Conservation (phyloP, 1,140 invertebrate genomes). For the Acromyrmex heyeri region DNA sequence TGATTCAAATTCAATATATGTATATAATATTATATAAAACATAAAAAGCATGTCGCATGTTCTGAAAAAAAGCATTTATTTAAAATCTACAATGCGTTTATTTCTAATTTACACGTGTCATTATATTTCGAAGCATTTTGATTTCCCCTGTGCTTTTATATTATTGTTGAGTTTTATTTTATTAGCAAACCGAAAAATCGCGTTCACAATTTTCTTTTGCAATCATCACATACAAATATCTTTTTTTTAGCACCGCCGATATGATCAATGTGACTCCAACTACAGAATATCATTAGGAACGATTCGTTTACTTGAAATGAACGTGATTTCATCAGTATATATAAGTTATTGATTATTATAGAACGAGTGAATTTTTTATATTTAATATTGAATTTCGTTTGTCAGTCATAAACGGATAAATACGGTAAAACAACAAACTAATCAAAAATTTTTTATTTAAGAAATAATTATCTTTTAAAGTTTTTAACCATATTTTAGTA, state of each 20-base stretch:
- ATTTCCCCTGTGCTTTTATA: slow-evolving; percentile 32
- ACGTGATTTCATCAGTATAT: slow-evolving; percentile 8
- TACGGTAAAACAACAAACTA: slow-evolving; percentile 10
- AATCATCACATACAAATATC: slow-evolving; percentile 39
- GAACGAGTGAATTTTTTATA: not conserved
- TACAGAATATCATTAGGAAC: slow-evolving; percentile 88
- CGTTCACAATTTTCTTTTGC: slow-evolving; percentile 58
- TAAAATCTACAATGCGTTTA: not conserved
- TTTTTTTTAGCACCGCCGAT: slow-evolving; percentile 90
- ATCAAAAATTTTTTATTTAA: slow-evolving; percentile 22
- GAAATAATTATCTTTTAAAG: slow-evolving; percentile 18
- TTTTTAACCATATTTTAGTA: slow-evolving; percentile 26
- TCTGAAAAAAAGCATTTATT: not conserved
- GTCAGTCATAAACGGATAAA: not conserved
- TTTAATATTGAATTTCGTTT: slow-evolving; percentile 5
- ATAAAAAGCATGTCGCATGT: slow-evolving; percentile 52
- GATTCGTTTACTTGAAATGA: slow-evolving; percentile 46
- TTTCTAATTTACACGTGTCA: slow-evolving; percentile 13
- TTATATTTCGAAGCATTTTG: slow-evolving; percentile 32
- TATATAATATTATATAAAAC: slow-evolving; percentile 13
- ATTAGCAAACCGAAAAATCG: slow-evolving; percentile 27
- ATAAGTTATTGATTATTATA: not conserved
- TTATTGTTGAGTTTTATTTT: slow-evolving; percentile 45
- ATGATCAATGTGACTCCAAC: slow-evolving; percentile 94
- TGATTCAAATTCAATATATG: slow-evolving; percentile 13